Percentiles rank a stretch among this genome's conserved stretches.
These are phyloP conservation scores for Conger conger DNA, from an alignment of 2,113 vertebrate species.

Conservation along the genomic window DNA sequence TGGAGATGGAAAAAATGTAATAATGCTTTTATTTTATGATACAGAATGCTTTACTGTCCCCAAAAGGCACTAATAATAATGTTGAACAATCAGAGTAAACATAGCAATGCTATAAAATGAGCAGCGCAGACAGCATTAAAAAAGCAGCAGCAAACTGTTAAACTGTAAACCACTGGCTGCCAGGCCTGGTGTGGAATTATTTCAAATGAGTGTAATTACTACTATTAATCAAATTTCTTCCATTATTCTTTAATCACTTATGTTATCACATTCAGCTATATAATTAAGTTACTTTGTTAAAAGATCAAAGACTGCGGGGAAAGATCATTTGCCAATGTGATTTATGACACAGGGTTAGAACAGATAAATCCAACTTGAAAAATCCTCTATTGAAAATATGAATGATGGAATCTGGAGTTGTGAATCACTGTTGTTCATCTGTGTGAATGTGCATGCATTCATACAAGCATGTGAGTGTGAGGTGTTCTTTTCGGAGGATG, in stretches of 20 bases:
- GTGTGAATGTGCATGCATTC: background rate
- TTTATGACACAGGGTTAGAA: background rate
- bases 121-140: background rate
- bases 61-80: background rate
- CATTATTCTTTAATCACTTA: constrained; percentile 1
- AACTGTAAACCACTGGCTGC: background rate
- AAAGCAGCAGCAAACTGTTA: background rate
- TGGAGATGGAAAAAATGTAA: background rate
- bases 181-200: background rate
- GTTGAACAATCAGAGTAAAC: background rate
- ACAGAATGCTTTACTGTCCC: background rate
- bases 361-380: background rate
- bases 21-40: background rate
- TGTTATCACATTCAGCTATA: background rate
- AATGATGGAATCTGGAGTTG: background rate
- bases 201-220: background rate
- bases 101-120: background rate
- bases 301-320: background rate
- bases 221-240: background rate
- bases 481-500: background rate
- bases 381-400: background rate
- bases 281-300: background rate
- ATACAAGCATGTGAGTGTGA: background rate
- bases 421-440: background rate
- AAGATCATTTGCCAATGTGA: background rate